Base-by-base conservation (phyloP, 2,113 vertebrate genomes). In the Daphoenositta chrysoptera region DNA sequence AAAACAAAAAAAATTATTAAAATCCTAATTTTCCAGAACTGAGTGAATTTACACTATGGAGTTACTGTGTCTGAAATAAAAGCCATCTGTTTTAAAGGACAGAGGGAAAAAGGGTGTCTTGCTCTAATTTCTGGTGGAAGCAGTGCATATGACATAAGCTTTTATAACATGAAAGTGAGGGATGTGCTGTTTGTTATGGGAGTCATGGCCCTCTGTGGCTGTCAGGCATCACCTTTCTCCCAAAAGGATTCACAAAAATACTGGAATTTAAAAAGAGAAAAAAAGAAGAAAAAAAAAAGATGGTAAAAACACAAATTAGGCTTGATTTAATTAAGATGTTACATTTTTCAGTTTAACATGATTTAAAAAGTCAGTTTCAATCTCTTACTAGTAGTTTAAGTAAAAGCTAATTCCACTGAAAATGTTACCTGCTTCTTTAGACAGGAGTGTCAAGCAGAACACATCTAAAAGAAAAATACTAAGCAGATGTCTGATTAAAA, bases 401-500 rank as follows among this genome's bases (percentile, higher is more conserved):
- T 40, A 70, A 71, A 71, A 56, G 13, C 3, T 44, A 69, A 84
- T 93, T 87, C 40, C 53, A 64, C 15, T 85, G 77, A 69, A 95
- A 95, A 87, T 37, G 16, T n/a, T 85, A 35, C 28, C 83, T 61
- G 14, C 26, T 76, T 45, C 56, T 80, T 89, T 64, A 91, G 63
- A 72, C 18, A 63, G 40, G 24, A 80, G 13, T 9, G 10, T 80
- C 33, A 72, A 83, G 54, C 10, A 88, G 78, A 68, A 69, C 33
- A 72, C 15, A 26, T 57, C 30, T 65, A 30, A 50, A 92, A 87
- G 61, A 64, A 94, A 83, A 68, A 45, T 31, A 70, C 22, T 53
- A 75, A 94, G 61, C 33, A 87, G 39, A 69, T 51, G 13, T 45
- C 70, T 96, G 50, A 83, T 83, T 61, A 95, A 93, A 91, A 71